A percentile compares a stretch with the other conserved stretches of the same genome.
Evolutionary conservation across 2,113 vertebrate genomes (phyloP).

Genomic region (Xenus cinereus): DNA sequence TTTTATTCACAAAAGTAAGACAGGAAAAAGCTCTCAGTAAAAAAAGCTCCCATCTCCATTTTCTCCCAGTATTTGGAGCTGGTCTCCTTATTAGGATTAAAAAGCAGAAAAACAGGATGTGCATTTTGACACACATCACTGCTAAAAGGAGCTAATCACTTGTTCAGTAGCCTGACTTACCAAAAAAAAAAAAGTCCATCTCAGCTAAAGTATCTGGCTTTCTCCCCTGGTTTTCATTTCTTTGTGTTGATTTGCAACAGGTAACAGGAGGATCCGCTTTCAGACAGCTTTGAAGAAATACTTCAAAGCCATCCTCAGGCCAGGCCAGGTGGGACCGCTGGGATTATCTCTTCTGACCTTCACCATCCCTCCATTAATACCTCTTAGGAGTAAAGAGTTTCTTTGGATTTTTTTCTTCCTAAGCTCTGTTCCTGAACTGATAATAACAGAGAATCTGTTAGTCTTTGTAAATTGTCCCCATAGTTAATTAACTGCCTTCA

Average conservation of each 20-base stretch:
- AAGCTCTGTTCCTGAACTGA: neutral
- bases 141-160: neutral
- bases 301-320: neutral
- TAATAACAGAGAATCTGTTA: neutral
- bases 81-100: neutral
- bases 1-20: neutral
- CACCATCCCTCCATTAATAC: neutral
- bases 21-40: neutral
- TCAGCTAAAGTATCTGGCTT: neutral
- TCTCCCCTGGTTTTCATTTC: neutral
- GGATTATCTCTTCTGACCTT: neutral
- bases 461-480: neutral
- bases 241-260: neutral
- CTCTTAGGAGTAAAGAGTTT: neutral
- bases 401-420: neutral
- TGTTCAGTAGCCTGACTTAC: neutral
- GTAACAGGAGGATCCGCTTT: neutral
- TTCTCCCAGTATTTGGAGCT: neutral
- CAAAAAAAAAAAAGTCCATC: neutral
- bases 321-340: neutral
- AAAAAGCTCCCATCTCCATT: neutral
- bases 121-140: neutral
- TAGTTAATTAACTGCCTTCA: neutral
- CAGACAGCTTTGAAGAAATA: neutral
- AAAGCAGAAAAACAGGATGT: neutral